Evolutionary conservation across 1,140 invertebrate species (phyloP).

Genomic region (Portunus trituberculatus): DNA sequence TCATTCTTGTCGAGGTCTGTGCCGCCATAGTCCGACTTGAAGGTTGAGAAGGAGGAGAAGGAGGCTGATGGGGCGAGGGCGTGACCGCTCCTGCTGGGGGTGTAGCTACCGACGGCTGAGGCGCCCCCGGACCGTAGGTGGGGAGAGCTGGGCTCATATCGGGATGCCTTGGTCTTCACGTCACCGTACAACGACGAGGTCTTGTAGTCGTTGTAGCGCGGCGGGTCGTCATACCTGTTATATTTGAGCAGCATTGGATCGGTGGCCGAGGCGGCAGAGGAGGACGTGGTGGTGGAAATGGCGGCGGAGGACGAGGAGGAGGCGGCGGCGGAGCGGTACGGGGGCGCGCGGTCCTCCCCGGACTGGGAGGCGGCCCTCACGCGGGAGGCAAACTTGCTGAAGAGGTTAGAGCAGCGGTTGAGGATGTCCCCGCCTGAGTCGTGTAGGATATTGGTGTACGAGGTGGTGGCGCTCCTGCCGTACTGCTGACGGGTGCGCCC

Average conservation of each 20-base stretch:
- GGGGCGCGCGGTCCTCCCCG: constrained; percentile 73
- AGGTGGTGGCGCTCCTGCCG: constrained; percentile 77
- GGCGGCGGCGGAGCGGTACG: constrained; percentile 54
- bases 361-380: constrained; percentile 74
- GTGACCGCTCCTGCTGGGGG: constrained; percentile 50
- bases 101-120: constrained; percentile 18
- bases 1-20: constrained; percentile 56
- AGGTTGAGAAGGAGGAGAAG: constrained; percentile 76
- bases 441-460: constrained; percentile 74
- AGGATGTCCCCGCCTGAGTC: constrained; percentile 77
- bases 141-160: constrained; percentile 13
- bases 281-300: not conserved
- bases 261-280: not conserved
- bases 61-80: constrained; percentile 72
- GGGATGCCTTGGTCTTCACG: constrained; percentile 47
- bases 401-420: constrained; percentile 76
- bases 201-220: constrained; percentile 68
- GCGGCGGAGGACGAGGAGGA: not conserved
- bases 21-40: constrained; percentile 72
- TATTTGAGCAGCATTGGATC: constrained; percentile 76
- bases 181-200: not conserved
- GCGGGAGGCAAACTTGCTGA: constrained; percentile 76
- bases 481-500: constrained; percentile 76
- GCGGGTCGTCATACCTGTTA: constrained; percentile 75
- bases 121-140: not conserved